Evolutionary conservation across 2,888 invertebrate species (phyloP).

Genomic region (Quadroppia sp.): DNA sequence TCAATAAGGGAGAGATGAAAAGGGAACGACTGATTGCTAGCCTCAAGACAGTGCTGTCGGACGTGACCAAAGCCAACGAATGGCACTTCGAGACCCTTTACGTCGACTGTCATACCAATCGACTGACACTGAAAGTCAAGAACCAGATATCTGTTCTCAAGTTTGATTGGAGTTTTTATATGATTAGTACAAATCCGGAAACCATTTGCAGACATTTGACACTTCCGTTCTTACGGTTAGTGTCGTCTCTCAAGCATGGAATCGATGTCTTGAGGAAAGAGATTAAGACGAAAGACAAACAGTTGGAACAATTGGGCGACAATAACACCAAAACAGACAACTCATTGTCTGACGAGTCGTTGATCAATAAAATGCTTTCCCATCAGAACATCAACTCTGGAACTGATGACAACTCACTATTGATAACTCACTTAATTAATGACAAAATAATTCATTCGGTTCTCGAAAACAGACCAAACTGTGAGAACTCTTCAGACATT

Average conservation of each 20-base stretch:
- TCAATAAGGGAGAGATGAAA: constrained; percentile 31
- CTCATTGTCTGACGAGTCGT: background rate
- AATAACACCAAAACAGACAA: background rate
- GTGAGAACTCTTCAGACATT: background rate
- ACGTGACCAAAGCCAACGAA: background rate
- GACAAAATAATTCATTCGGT: background rate
- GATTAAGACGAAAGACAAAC: constrained; percentile 1
- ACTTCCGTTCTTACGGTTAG: constrained; percentile 22
- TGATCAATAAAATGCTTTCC: background rate
- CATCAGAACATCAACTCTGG: background rate
- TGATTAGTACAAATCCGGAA: constrained; percentile 35
- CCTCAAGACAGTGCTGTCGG: background rate
- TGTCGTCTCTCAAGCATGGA: background rate
- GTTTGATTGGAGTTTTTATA: constrained; percentile 38
- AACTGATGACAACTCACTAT: background rate
- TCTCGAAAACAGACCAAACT: background rate
- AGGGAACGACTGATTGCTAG: background rate
- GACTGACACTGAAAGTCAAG: constrained; percentile 21
- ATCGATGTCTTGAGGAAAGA: constrained; percentile 6
- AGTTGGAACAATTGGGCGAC: constrained; percentile 2
- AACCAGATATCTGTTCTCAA: constrained; percentile 12
- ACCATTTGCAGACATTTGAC: constrained; percentile 32
- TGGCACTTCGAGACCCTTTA: constrained; percentile 24
- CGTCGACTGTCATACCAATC: constrained; percentile 36
- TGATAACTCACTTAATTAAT: background rate